These are phyloP conservation scores for Tamandua tetradactyla DNA, from an alignment of 2,797 vertebrate genomes.

Conservation along the genomic window DNA sequence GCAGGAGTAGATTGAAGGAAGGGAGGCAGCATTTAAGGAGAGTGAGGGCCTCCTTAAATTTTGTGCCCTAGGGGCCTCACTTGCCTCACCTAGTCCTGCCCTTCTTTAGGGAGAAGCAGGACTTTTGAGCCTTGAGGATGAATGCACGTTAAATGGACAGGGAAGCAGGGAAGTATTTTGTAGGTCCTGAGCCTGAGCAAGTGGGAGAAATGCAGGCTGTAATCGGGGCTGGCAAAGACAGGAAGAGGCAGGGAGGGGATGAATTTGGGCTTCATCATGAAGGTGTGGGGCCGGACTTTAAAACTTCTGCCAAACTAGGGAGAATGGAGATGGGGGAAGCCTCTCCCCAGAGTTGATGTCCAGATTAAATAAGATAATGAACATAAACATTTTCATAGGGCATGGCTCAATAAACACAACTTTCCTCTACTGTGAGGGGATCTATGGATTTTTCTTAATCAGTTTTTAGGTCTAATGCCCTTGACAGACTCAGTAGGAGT, in stretches of 20 bases:
- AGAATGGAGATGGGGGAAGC: neutral
- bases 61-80: neutral
- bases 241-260: neutral
- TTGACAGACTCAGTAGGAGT: neutral
- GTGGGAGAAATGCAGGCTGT: neutral
- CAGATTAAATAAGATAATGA: constrained; percentile 10
- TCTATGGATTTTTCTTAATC: neutral
- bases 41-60: neutral
- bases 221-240: neutral
- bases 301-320: neutral
- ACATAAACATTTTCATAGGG: neutral
- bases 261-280: neutral
- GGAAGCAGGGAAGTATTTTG: accelerated
- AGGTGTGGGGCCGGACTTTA: neutral
- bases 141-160: neutral
- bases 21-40: neutral
- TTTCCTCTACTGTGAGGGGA: constrained; percentile 2
- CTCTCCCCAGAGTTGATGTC: constrained; percentile 16
- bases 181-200: too few species aligned
- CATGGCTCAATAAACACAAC: neutral
- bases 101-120: neutral
- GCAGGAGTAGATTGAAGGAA: neutral
- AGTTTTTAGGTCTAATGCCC: neutral
- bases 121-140: neutral
- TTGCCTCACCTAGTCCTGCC: neutral